Percentiles rank a stretch among this genome's conserved stretches.
phyloP scores from a whole-genome alignment of 2,888 invertebrate genomes.

The Lordiphosa fenestrarum region DNA sequence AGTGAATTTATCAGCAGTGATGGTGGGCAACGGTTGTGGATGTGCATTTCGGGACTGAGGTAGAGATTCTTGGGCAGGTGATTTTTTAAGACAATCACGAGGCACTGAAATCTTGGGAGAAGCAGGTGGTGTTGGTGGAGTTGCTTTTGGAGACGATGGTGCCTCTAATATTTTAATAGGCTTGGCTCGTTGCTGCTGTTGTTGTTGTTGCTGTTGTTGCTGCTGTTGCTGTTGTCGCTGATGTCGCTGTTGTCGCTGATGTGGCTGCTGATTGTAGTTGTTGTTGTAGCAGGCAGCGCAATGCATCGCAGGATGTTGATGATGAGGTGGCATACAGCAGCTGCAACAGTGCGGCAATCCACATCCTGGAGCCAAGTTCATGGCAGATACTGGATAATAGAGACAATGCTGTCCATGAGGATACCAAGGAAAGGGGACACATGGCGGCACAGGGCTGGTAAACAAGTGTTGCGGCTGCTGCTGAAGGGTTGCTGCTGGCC shows the following conservation, averaged over 20 bases:
- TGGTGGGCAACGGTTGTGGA: too few species aligned
- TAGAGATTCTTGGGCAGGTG: background rate
- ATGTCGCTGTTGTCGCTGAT: background rate
- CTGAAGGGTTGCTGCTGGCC: slow-evolving; percentile 13
- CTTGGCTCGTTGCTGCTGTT: background rate
- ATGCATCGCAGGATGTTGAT: background rate
- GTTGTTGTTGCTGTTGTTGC: background rate
- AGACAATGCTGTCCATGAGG: slow-evolving; percentile 8
- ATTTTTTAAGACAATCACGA: background rate
- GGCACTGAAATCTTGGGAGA: background rate
- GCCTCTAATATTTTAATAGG: background rate
- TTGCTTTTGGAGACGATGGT: background rate
- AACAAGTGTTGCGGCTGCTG: slow-evolving; percentile 1
- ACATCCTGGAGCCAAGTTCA: slow-evolving; percentile 11
- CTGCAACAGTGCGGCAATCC: slow-evolving; percentile 10
- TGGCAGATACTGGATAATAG: slow-evolving; percentile 18
- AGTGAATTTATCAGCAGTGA: too few species aligned
- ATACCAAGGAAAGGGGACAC: slow-evolving; percentile 5
- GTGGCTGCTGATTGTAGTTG: slow-evolving; percentile 9
- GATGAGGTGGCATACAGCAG: slow-evolving; percentile 12
- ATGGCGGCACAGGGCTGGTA: slow-evolving; percentile 9
- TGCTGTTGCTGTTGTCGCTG: slow-evolving; percentile 6
- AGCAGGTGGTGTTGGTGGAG: too few species aligned
- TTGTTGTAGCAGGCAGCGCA: background rate
- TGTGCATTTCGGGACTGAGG: too few species aligned